Evolutionary conservation across 2,797 vertebrate genomes (phyloP), one percentile per base, ranked within the genome.

Genomic region (Pampus argenteus): DNA sequence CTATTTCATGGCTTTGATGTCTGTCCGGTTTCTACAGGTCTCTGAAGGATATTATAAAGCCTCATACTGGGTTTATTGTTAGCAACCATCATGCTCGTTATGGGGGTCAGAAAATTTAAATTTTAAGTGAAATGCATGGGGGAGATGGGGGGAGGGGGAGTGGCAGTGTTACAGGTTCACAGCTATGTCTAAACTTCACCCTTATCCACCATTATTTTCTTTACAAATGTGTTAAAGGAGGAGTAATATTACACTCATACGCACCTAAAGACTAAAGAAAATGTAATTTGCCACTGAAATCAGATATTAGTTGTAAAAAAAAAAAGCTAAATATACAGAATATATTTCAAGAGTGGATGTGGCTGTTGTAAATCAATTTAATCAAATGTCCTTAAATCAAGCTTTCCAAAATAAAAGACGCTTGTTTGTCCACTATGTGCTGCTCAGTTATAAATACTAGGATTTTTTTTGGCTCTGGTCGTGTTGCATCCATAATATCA

Each of bases 401-500:
- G 55, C 2, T 4, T 51, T 1, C 5, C n/a, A n/a, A n/a, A n/a
- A n/a, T n/a, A n/a, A n/a, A n/a, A n/a, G n/a, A n/a, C n/a, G n/a
- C n/a, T n/a, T n/a, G n/a, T n/a, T n/a, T 40, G 36, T 40, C 38
- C 15, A 17, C 38, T 40, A 40, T 17, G 38, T 40, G 38, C 38
- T 44, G 15, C 38, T 44, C n/a, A 6, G 18, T 18, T 44, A 42
- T 18, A 44, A 18, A 17, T 7, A 17, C 40, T n/a, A 17, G 40
- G n/a, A 18, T 14, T 6, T 15, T 15, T n/a, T 47, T 28, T 56
- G 13, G 31, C 3, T 49, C 44, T 54, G 25, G 4, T 25, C 38
- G 15, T 69, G 20, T 44, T 58, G 13, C 10, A 68, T 49, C 10
- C 28, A 13, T 59, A 22, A 51, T 28, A 45, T 45, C 38, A 63